Conservation (phyloP, 2,888 invertebrate species). For the Hypomecis atomaria region DNA sequence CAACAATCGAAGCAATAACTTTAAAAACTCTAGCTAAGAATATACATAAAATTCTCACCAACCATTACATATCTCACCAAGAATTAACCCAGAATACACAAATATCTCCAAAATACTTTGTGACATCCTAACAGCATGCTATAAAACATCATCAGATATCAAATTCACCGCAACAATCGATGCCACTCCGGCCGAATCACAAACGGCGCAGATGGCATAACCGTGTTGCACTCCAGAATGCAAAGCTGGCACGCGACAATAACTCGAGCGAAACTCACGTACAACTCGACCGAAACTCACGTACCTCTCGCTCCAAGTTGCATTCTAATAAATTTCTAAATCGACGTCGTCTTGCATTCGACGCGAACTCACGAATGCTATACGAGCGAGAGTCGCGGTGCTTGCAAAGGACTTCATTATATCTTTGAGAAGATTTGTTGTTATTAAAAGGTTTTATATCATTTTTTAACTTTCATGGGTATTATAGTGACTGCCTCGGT, state of each 20-base stretch:
- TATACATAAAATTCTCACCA: too few species aligned
- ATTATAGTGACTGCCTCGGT: too few species aligned
- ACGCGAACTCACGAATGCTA: slow-evolving; percentile 63
- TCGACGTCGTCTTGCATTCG: slow-evolving; percentile 81
- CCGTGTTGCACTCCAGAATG: slow-evolving; percentile 45
- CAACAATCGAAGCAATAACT: too few species aligned
- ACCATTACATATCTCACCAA: too few species aligned
- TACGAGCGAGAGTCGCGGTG: slow-evolving; percentile 61
- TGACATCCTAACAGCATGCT: not conserved
- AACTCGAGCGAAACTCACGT: slow-evolving; percentile 49
- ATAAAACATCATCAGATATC: slow-evolving; percentile 13
- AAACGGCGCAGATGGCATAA: slow-evolving; percentile 42
- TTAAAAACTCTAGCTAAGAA: too few species aligned
- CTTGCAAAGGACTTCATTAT: slow-evolving; percentile 64
- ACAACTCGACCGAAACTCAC: slow-evolving; percentile 30
- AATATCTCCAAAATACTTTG: too few species aligned
- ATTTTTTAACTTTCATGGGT: not conserved
- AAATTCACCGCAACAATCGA: slow-evolving; percentile 25
- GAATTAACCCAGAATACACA: too few species aligned
- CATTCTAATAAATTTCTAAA: slow-evolving; percentile 83
- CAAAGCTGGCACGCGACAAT: slow-evolving; percentile 58
- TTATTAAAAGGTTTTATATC: not conserved
- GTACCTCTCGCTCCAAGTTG: slow-evolving; percentile 68
- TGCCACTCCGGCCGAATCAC: slow-evolving; percentile 34
- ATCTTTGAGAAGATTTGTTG: not conserved